phyloP scores from a whole-genome alignment of 2,797 vertebrate species.

The Propithecus deckenii region DNA sequence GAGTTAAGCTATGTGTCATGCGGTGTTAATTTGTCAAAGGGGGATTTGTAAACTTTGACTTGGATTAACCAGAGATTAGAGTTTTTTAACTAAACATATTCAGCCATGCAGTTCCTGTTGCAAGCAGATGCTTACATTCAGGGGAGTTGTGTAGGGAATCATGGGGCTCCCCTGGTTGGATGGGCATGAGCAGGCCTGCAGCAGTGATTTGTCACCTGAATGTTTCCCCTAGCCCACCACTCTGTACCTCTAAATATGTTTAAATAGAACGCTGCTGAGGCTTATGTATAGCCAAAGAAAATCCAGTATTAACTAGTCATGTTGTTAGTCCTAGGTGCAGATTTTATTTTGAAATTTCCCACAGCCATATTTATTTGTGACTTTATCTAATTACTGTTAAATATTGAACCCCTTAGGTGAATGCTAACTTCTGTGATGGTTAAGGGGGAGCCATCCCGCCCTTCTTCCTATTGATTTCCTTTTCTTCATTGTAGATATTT shows the following conservation, averaged over 20 bases:
- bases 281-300: neutral
- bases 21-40: neutral
- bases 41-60: neutral
- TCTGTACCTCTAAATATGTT: neutral
- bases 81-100: neutral
- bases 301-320: neutral
- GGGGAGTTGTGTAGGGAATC: neutral
- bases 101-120: neutral
- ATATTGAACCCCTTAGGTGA: neutral
- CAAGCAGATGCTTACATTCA: neutral
- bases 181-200: neutral
- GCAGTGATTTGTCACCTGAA: neutral
- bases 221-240: neutral
- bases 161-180: fast-evolving
- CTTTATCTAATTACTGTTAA: neutral
- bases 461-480: neutral
- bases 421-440: neutral
- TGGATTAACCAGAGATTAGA: neutral
- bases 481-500: neutral
- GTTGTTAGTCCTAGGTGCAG: neutral
- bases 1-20: neutral
- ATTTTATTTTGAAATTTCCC: constrained; percentile 22
- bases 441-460: neutral
- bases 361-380: neutral
- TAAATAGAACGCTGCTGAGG: neutral